These are phyloP conservation scores for Hypotaenidia philippensis DNA, from an alignment of 2,797 vertebrate species.

Conservation along the genomic window DNA sequence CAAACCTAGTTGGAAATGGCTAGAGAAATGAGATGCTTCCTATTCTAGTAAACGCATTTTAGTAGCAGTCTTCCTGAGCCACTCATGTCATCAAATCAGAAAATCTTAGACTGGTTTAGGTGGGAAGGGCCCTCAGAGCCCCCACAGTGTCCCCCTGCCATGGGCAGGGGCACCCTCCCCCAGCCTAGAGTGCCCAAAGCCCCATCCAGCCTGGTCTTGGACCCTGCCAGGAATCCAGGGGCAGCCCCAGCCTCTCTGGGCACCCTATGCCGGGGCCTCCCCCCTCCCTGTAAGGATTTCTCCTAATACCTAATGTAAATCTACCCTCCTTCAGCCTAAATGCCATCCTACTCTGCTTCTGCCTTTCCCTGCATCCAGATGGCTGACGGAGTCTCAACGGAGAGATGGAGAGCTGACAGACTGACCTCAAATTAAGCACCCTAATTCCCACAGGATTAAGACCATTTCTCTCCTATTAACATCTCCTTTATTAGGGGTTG, in stretches of 20 bases:
- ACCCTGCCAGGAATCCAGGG: too few relatives aligned
- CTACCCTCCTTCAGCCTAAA: background rate
- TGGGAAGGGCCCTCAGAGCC: too few relatives aligned
- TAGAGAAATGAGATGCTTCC: background rate
- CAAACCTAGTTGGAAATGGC: background rate
- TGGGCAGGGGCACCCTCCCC: too few relatives aligned
- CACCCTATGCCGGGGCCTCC: too few relatives aligned
- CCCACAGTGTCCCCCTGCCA: too few relatives aligned
- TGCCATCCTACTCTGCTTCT: background rate
- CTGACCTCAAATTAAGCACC: background rate
- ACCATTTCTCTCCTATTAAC: background rate
- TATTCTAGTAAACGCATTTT: background rate
- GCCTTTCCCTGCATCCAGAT: background rate
- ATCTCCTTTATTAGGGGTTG: background rate
- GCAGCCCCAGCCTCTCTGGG: too few relatives aligned
- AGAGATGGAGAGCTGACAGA: background rate
- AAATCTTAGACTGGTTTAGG: too few relatives aligned
- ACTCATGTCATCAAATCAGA: background rate
- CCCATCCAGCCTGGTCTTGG: too few relatives aligned
- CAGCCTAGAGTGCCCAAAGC: too few relatives aligned
- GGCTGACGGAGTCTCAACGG: background rate
- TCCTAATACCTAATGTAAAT: too few relatives aligned
- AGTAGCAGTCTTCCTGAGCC: background rate
- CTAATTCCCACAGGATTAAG: constrained; percentile 2
- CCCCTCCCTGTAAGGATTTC: too few relatives aligned